These are phyloP conservation scores for Drosophila macrothrix DNA, from an alignment of 2,888 invertebrate genomes.

Conservation along the genomic window DNA sequence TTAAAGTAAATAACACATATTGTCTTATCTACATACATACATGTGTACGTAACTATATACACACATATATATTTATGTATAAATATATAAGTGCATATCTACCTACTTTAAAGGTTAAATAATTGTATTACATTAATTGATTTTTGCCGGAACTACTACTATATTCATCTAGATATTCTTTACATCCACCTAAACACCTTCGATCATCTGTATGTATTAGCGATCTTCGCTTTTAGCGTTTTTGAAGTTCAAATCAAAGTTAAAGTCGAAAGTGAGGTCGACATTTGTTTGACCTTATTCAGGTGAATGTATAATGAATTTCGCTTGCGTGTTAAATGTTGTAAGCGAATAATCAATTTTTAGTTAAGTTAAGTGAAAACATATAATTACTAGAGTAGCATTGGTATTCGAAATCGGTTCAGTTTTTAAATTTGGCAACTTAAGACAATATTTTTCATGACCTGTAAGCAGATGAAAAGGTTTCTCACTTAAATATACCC, in stretches of 20 bases:
- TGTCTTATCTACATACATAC: not conserved
- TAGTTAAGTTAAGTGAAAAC: not conserved
- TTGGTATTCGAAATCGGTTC: not conserved
- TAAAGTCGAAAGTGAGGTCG: constrained; percentile 55
- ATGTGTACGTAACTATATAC: not conserved
- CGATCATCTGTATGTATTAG: not conserved
- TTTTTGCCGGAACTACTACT: not conserved
- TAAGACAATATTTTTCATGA: not conserved
- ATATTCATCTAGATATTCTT: not conserved
- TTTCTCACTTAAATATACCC: not conserved
- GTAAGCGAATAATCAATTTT: not conserved
- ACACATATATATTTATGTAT: not conserved
- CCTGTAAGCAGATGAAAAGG: not conserved
- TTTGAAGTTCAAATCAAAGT: constrained; percentile 73
- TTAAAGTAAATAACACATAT: not conserved
- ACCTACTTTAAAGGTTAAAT: not conserved
- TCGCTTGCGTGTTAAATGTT: not conserved
- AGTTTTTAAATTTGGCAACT: not conserved
- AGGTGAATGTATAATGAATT: constrained; percentile 5
- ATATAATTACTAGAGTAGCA: not conserved
- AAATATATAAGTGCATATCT: not conserved
- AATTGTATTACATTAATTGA: not conserved
- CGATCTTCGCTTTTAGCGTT: not conserved
- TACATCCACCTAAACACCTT: not conserved
- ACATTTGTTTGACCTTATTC: constrained; percentile 67